Evolutionary conservation across 2,113 vertebrate species (phyloP).

Genomic region (Chaetops frenatus): DNA sequence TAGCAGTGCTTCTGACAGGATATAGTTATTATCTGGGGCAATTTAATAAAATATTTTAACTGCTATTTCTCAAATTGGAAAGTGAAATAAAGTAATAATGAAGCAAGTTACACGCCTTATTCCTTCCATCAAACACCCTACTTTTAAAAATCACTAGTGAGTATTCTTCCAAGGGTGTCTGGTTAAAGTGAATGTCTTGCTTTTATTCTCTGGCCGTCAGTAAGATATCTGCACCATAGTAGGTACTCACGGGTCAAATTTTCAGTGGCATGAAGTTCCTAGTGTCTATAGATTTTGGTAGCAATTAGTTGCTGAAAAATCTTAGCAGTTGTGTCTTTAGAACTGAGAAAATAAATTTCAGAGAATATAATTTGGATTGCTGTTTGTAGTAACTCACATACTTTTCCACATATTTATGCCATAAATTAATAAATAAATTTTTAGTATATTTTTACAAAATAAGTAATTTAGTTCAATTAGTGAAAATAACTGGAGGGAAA

Average conservation of each 20-base stretch:
- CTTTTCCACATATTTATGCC: background rate
- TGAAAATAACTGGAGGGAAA: background rate
- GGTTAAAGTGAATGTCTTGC: background rate
- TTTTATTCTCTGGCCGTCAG: background rate
- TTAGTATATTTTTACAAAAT: background rate
- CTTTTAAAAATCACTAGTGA: background rate
- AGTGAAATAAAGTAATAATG: constrained; percentile 3
- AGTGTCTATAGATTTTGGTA: background rate
- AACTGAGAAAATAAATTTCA: background rate
- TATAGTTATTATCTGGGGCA: background rate
- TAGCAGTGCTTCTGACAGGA: background rate
- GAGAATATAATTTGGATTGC: background rate
- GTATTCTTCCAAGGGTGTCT: background rate
- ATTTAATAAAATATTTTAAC: background rate
- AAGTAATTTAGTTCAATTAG: background rate
- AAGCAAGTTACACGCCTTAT: background rate
- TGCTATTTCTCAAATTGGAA: background rate
- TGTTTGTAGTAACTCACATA: background rate
- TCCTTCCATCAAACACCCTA: background rate
- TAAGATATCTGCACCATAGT: background rate
- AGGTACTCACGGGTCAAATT: background rate
- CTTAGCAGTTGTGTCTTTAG: background rate
- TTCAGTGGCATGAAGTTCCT: background rate
- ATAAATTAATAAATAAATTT: background rate
- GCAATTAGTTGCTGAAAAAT: background rate